Percentiles rank a stretch among this genome's conserved stretches.
phyloP scores from a whole-genome alignment of 2,797 vertebrate genomes.

The Bradypus variegatus region DNA sequence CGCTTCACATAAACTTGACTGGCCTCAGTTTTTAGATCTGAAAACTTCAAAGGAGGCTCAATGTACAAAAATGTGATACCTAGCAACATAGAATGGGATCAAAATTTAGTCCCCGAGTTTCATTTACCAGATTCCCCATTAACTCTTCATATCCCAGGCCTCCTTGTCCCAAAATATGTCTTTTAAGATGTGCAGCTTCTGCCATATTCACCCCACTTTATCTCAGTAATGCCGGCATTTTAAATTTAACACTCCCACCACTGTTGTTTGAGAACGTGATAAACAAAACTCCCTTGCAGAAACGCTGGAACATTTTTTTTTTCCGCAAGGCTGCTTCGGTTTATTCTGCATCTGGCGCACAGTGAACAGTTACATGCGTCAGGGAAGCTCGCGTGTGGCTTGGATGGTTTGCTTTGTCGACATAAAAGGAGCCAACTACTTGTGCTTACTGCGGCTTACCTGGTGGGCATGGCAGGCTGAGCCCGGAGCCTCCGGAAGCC shows the following conservation, averaged over 20 bases:
- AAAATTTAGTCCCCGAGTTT: neutral
- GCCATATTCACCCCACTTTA: neutral
- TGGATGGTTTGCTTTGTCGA: conserved; percentile 10
- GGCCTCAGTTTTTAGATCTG: neutral
- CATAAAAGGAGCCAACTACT: conserved; percentile 4
- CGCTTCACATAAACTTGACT: neutral
- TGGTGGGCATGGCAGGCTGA: neutral
- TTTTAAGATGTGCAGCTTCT: neutral
- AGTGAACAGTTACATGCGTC: conserved; percentile 22
- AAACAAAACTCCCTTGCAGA: neutral
- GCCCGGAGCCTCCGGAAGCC: conserved; percentile 51
- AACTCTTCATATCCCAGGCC: neutral
- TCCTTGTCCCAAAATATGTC: neutral
- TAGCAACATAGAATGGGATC: neutral
- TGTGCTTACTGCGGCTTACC: conserved; percentile 31
- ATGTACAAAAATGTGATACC: neutral
- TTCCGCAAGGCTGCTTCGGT: conserved; percentile 61
- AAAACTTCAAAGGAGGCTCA: neutral
- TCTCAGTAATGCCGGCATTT: neutral
- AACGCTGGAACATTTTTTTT: too few species aligned
- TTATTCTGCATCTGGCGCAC: conserved; percentile 69
- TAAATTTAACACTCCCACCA: neutral
- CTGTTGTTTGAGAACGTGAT: neutral
- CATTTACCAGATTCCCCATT: neutral
- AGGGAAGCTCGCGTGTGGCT: conserved; percentile 16